Base-by-base conservation (phyloP, 2,888 invertebrate genomes). In the Andrena dorsata region DNA sequence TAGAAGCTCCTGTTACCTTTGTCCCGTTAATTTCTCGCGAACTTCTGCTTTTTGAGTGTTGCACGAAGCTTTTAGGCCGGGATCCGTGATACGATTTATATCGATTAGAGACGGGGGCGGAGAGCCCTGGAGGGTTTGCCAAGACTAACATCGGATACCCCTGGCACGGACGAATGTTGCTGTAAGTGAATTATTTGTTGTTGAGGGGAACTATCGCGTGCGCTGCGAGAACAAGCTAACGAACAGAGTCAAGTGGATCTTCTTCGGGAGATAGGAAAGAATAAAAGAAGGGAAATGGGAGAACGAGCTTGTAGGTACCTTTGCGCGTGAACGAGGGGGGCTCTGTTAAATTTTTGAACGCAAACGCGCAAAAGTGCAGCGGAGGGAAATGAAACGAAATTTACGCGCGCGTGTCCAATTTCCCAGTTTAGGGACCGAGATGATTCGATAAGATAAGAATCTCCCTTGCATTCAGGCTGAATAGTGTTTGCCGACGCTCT, bases 51-150 rank as follows among this genome's bases (percentile, higher is more conserved):
- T 30, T 30, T 32, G 8, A 16, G 66, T 53, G 6, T 41, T 41
- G 6, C 16, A 26, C 26, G 65, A 49, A 28, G 47, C 35, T 41
- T 68, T 49, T 30, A n/a, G 56, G 49, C 23, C 60, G 69, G 47
- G 66, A 80, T 78, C 58, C 56, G 41, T 64, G 74, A 84, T 82
- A 77, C 73, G 82, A 84, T 82, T 86, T 78, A 83, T 87, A 87
- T 85, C 76, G 82, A 87, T 82, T 80, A 82, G 71, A 79, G 69
- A 70, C 16, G 23, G 28, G 8, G 26, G 69, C n/a, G 56, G 73
- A 28, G 80, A 76, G 61, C 72, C 20, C 69, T 3, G 20, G 58
- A 16, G 41, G 23, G 83, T 35, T 60, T 26, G 26, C 35, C 20
- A 7, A 30, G 30, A 74, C 78, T 61, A 64, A 64, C 73, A 68